phyloP scores from a whole-genome alignment of 2,113 vertebrate species.

The Setophaga kirtlandii region DNA sequence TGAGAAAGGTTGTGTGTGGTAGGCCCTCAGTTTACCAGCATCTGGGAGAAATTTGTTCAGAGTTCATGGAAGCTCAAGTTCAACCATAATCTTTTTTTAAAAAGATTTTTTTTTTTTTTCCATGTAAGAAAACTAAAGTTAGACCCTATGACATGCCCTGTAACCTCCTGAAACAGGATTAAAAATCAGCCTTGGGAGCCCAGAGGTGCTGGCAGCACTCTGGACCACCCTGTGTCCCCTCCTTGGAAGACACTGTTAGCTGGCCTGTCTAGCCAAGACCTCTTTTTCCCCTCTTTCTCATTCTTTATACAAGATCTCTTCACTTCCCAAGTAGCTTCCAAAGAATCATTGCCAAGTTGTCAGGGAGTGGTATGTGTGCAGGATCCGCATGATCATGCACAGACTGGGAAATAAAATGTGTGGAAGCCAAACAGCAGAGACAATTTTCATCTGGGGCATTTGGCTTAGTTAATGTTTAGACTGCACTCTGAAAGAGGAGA shows the following conservation, averaged over 20 bases:
- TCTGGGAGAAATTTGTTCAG: not conserved
- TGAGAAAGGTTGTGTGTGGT: not conserved
- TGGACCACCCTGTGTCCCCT: slow-evolving; percentile 18
- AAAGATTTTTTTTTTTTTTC: not conserved
- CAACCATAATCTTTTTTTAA: not conserved
- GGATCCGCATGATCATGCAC: not conserved
- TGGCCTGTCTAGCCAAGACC: not conserved
- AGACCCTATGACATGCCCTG: not conserved
- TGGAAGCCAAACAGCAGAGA: not conserved
- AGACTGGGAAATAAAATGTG: not conserved
- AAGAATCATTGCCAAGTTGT: not conserved
- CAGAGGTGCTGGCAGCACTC: not conserved
- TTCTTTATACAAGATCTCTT: not conserved
- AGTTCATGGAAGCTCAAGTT: not conserved
- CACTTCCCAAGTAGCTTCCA: not conserved
- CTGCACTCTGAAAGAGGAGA: not conserved
- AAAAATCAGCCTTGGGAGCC: not conserved
- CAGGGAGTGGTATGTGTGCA: not conserved
- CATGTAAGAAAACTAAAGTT: not conserved
- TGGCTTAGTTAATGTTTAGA: not conserved
- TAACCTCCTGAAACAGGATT: not conserved
- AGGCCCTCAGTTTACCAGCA: not conserved
- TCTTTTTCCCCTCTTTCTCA: not conserved
- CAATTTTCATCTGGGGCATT: not conserved
- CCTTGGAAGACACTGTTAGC: not conserved